These are phyloP conservation scores for Poeciliopsis paucimaculata DNA, from an alignment of 2,797 vertebrate species.

Conservation along the genomic window DNA sequence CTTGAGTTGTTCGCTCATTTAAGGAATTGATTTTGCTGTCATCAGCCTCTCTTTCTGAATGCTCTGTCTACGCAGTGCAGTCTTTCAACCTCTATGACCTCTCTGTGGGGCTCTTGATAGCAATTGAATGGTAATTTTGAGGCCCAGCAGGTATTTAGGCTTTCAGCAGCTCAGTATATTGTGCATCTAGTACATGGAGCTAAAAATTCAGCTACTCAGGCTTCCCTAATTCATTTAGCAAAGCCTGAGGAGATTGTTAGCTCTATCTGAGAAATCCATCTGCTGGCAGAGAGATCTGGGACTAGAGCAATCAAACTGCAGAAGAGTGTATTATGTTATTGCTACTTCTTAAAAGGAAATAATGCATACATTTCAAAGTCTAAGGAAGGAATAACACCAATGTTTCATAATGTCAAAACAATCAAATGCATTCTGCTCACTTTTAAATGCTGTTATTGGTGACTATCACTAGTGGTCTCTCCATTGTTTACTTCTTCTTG, in stretches of 20 bases:
- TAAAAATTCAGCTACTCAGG: constrained; percentile 72
- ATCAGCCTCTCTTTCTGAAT: constrained; percentile 53
- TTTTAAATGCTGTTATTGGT: constrained; percentile 12
- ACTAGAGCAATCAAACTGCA: constrained; percentile 46
- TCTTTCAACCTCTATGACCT: constrained; percentile 53
- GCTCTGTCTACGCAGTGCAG: constrained; percentile 44
- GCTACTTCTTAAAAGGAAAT: constrained; percentile 9
- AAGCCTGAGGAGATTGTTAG: constrained; percentile 63
- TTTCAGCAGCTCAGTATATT: constrained; percentile 73
- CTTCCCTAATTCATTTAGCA: constrained; percentile 74
- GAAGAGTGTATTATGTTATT: constrained; percentile 9
- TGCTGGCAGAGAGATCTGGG: constrained; percentile 44
- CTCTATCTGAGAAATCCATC: constrained; percentile 71
- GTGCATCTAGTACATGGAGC: constrained; percentile 67
- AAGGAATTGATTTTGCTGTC: constrained; percentile 72
- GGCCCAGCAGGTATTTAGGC: constrained; percentile 74
- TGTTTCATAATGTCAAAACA: constrained; percentile 27
- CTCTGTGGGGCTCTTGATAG: constrained; percentile 69
- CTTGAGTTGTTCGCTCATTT: constrained; percentile 75
- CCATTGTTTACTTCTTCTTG: constrained; percentile 29
- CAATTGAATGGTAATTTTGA: constrained; percentile 47
- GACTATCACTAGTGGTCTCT: constrained; percentile 16
- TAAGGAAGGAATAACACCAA: constrained; percentile 1
- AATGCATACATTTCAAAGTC: constrained; percentile 26
- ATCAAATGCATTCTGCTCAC: constrained; percentile 21